Evolutionary conservation across 2,888 invertebrate genomes (phyloP).

Genomic region (Muschampia plurimacula): DNA sequence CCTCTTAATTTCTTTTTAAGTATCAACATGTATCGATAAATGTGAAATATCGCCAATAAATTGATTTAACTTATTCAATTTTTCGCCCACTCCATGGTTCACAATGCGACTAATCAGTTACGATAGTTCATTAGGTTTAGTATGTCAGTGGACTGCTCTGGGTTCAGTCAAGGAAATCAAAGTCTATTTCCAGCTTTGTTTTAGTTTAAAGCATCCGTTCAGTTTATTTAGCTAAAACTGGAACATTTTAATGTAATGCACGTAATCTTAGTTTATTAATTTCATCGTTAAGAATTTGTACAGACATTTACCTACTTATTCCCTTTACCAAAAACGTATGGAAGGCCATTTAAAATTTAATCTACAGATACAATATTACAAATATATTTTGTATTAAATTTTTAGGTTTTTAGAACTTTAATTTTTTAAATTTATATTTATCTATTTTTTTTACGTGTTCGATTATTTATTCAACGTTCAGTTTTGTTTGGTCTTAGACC

Average conservation of each 20-base stretch:
- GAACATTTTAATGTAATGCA: background rate
- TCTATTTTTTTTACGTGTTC: too few relatives aligned
- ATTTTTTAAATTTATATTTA: too few relatives aligned
- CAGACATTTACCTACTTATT: background rate
- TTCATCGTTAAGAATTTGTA: background rate
- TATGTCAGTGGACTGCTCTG: conserved; percentile 39
- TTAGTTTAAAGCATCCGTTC: conserved; percentile 17
- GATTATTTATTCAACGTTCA: too few relatives aligned
- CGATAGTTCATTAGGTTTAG: background rate
- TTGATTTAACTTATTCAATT: background rate
- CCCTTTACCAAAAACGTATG: too few relatives aligned
- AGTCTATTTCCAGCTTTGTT: conserved; percentile 30
- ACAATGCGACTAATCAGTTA: background rate
- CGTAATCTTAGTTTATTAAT: background rate
- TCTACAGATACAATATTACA: too few relatives aligned
- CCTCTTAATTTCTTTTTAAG: too few relatives aligned
- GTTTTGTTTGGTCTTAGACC: too few relatives aligned
- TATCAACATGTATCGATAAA: too few relatives aligned
- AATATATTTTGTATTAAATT: too few relatives aligned
- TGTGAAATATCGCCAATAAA: too few relatives aligned
- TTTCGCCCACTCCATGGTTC: background rate
- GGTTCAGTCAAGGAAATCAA: conserved; percentile 42
- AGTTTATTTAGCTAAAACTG: conserved; percentile 5
- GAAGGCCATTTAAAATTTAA: too few relatives aligned
- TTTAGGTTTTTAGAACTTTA: too few relatives aligned